These are phyloP conservation scores for Taphrorychus bicolor DNA, from an alignment of 2,888 invertebrate species.

Conservation along the genomic window DNA sequence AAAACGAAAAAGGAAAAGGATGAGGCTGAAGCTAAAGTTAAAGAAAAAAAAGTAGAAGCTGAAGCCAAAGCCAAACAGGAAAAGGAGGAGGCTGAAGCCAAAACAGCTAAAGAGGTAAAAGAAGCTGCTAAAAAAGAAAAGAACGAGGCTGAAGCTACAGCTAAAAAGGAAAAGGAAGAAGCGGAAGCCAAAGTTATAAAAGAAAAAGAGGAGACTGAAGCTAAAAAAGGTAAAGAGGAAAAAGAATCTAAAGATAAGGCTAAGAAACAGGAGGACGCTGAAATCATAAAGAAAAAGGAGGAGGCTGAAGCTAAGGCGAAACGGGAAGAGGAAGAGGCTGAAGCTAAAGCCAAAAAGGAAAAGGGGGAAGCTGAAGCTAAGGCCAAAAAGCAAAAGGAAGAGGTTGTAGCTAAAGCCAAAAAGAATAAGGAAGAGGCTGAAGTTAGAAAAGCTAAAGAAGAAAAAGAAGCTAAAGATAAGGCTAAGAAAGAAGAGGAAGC, in stretches of 20 bases:
- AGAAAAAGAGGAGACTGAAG: constrained; percentile 24
- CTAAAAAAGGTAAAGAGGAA: no score
- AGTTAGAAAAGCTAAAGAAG: constrained; percentile 24
- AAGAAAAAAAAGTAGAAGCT: constrained; percentile 40
- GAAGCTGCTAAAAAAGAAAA: constrained; percentile 32
- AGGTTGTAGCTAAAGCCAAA: constrained; percentile 23
- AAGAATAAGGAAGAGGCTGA: constrained; percentile 28
- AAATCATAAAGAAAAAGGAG: no score
- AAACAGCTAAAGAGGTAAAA: no score
- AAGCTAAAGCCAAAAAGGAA: constrained; percentile 6
- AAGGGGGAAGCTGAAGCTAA: constrained; percentile 38
- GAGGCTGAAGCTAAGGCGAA: no score
- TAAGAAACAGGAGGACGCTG: no score
- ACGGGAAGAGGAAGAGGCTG: constrained; percentile 9
- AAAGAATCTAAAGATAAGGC: no score
- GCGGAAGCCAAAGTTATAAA: constrained; percentile 19
- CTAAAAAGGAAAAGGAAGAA: constrained; percentile 34
- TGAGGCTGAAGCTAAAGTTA: constrained; percentile 49
- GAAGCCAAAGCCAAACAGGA: constrained; percentile 23
- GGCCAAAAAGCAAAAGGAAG: constrained; percentile 35
- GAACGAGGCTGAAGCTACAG: constrained; percentile 23
- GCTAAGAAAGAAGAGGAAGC: constrained; percentile 34
- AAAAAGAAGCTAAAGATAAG: background rate
- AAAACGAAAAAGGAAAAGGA: constrained; percentile 43
- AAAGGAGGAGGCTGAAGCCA: no score